These are phyloP conservation scores for Spilogale gracilis DNA, from an alignment of 2,113 vertebrate species.

Conservation along the genomic window DNA sequence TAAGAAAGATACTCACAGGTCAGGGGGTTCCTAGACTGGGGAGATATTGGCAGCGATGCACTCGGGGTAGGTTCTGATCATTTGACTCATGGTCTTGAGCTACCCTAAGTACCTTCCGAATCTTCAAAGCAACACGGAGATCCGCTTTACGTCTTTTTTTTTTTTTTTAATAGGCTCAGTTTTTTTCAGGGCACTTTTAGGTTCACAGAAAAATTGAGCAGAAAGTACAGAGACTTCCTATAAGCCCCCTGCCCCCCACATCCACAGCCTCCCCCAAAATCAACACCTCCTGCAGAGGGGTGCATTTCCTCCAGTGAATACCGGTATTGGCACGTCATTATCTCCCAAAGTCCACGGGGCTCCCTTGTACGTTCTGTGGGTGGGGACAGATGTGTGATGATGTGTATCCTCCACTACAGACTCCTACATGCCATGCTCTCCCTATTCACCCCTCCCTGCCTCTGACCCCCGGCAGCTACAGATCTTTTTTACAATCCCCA, in stretches of 20 bases:
- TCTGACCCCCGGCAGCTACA: rapidly evolving
- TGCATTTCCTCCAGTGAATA: rapidly evolving
- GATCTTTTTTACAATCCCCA: no score
- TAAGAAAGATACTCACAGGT: not conserved
- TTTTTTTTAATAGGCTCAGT: not conserved
- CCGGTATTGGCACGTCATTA: rapidly evolving
- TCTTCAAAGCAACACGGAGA: not conserved
- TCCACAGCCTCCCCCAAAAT: rapidly evolving
- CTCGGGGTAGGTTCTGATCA: not conserved
- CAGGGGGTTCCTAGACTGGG: not conserved
- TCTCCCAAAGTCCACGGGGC: rapidly evolving
- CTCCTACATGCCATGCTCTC: rapidly evolving
- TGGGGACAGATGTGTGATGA: not conserved
- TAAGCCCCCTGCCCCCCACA: rapidly evolving
- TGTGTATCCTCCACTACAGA: rapidly evolving
- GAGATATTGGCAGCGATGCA: no score
- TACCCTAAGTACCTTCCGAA: not conserved
- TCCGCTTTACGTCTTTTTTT: not conserved
- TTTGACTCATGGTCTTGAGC: not conserved
- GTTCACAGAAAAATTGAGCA: not conserved
- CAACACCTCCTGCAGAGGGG: no score
- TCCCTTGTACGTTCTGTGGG: rapidly evolving
- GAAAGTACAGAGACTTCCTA: not conserved
- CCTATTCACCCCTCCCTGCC: rapidly evolving
- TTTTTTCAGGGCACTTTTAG: not conserved